phyloP scores from a whole-genome alignment of 2,113 vertebrate species.

The Andinoacara biseriatus region DNA sequence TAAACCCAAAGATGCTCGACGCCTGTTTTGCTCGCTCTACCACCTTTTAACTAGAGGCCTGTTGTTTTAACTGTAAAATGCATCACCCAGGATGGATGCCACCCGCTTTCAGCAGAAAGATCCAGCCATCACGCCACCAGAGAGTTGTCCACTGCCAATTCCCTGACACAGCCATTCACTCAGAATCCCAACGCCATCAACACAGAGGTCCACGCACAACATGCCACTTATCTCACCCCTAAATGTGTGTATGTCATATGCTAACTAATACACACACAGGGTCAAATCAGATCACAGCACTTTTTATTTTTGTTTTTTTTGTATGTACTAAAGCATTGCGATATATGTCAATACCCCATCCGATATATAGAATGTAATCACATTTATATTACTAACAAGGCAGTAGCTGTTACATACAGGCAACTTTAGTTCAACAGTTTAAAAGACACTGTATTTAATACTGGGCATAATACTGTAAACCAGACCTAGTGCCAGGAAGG shows the following conservation, averaged over 20 bases:
- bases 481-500: constrained; percentile 10
- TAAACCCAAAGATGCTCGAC: not conserved
- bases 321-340: constrained; percentile 68
- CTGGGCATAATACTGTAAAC: constrained; percentile 45
- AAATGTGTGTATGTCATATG: constrained; percentile 26
- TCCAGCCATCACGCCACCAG: constrained; percentile 45
- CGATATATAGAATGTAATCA: constrained; percentile 66
- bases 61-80: constrained; percentile 3
- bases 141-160: constrained; percentile 70
- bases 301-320: constrained; percentile 17
- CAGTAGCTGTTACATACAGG: constrained; percentile 40
- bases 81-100: constrained; percentile 5
- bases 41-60: constrained; percentile 43
- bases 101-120: constrained; percentile 13
- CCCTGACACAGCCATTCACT: constrained; percentile 51
- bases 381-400: constrained; percentile 42
- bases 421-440: constrained; percentile 16
- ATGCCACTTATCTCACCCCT: constrained; percentile 27
- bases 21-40: not conserved
- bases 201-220: constrained; percentile 47
- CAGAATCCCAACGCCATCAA: constrained; percentile 48
- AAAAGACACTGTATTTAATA: constrained; percentile 39
- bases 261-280: constrained; percentile 32
- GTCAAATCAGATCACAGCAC: not conserved
- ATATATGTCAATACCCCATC: constrained; percentile 77